Evolutionary conservation across 2,888 invertebrate species (phyloP), one percentile per base, ranked within the genome.

Genomic region (Lochmaea crataegi): DNA sequence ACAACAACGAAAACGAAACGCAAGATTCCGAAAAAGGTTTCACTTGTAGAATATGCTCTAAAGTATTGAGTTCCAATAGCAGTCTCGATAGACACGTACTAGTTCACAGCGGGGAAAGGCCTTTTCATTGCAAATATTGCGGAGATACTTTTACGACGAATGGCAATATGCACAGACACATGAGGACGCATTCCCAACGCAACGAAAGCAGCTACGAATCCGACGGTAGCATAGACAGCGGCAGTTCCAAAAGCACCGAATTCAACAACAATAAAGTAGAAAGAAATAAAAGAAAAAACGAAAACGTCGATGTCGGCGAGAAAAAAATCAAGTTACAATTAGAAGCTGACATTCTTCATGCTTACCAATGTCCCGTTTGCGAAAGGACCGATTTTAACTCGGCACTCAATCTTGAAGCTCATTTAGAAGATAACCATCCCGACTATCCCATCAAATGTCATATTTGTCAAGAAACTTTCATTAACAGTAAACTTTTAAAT

Each of bases 161-260:
- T 85, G 94, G 94, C 38, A 95, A 94, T 86, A 94, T 95, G 94
- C 94, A 94, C 83, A 88, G 94, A 53, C 95, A 95, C 85, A 91
- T 93, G 89, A 89, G 94, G 74, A 94, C 93, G 2, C 93, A 93
- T 84, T 90, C 89, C 75, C 88, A 88, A 77, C 89, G 88, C 80
- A 84, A 84, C 63, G 80, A 80, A 68, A 76, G 75, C 72, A 90
- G 89, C 84, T 91, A 91, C 83, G 91, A 91, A 83, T 91, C 91
- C 73, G 88, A 90, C 76, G 89, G 88, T 73, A 89, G 90, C 80
- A 87, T 89, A 76, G 88, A 87, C 80, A 86, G 86, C 74, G 80
- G 77, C 61, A 83, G 81, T 70, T 79, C 80, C 1, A 87, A 83
- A 82, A 86, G 84, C 82, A 84, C 84, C 76, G 84, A 84, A 78